Conservation (phyloP, 2,888 invertebrate genomes). For the Nipponacmea schrenckii region DNA sequence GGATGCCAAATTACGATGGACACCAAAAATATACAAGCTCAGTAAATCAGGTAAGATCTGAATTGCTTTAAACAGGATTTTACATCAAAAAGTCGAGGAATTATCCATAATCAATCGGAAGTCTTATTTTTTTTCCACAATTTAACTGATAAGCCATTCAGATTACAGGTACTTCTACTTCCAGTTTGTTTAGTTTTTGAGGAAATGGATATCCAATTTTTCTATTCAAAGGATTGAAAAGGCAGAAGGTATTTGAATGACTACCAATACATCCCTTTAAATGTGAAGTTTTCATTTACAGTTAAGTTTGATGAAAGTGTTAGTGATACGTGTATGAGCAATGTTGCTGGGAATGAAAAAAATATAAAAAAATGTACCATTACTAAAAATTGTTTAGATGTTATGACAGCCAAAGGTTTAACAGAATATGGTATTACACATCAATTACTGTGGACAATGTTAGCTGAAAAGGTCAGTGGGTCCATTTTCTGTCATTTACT, state of each 20-base stretch:
- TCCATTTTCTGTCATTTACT: background rate
- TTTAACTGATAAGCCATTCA: no score
- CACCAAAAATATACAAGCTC: constrained; percentile 29
- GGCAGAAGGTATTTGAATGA: no score
- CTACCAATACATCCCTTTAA: no score
- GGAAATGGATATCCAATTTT: no score
- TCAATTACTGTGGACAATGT: constrained; percentile 55
- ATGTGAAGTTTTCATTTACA: constrained; percentile 22
- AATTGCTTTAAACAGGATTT: background rate
- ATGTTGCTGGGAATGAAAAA: constrained; percentile 45
- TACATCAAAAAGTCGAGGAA: no score
- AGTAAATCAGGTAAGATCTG: constrained; percentile 20
- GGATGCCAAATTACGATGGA: constrained; percentile 35
- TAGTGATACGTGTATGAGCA: constrained; percentile 56
- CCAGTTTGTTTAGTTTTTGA: no score
- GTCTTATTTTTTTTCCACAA: no score
- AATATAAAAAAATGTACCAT: constrained; percentile 41
- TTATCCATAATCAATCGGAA: no score
- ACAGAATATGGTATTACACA: constrained; percentile 57
- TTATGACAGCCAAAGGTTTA: constrained; percentile 51
- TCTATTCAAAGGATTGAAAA: no score
- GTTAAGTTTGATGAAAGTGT: constrained; percentile 42
- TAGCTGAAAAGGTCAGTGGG: constrained; percentile 51
- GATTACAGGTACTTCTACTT: no score
- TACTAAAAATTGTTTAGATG: constrained; percentile 39